Conservation (phyloP, 2,797 vertebrate genomes). For the Gallinago stenura region DNA sequence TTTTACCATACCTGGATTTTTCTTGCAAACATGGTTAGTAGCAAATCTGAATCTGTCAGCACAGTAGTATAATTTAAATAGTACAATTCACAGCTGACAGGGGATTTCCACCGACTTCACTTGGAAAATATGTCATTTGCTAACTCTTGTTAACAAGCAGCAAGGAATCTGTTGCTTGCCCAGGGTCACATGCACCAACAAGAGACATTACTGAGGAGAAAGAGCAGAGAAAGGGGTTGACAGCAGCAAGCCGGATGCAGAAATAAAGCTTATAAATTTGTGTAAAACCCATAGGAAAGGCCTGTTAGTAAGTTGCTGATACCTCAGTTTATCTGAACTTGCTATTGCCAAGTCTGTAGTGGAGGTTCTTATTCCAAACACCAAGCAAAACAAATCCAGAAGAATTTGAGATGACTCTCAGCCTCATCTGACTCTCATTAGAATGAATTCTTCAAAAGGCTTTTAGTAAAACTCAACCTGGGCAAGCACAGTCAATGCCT, state of each 20-base stretch:
- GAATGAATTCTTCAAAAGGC: background rate
- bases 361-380: background rate
- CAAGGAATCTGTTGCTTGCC: constrained; percentile 52
- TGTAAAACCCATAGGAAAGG: background rate
- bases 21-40: constrained; percentile 43
- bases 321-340: background rate
- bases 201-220: background rate
- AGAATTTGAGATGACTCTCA: background rate
- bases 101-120: constrained; percentile 69
- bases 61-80: constrained; percentile 69
- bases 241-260: background rate
- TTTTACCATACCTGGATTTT: constrained; percentile 52
- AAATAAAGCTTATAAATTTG: constrained; percentile 12
- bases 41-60: constrained; percentile 71
- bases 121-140: constrained; percentile 68
- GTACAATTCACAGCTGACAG: constrained; percentile 65
- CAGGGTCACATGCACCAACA: background rate
- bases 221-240: background rate
- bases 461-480: background rate
- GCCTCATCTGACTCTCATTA: background rate
- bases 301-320: background rate
- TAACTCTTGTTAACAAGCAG: constrained; percentile 61
- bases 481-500: background rate
- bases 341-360: background rate
- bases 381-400: background rate